Percentiles rank a stretch among this genome's conserved stretches.
These are phyloP conservation scores for Mizuhopecten yessoensis DNA, from an alignment of 1,140 invertebrate species.

Conservation along the genomic window DNA sequence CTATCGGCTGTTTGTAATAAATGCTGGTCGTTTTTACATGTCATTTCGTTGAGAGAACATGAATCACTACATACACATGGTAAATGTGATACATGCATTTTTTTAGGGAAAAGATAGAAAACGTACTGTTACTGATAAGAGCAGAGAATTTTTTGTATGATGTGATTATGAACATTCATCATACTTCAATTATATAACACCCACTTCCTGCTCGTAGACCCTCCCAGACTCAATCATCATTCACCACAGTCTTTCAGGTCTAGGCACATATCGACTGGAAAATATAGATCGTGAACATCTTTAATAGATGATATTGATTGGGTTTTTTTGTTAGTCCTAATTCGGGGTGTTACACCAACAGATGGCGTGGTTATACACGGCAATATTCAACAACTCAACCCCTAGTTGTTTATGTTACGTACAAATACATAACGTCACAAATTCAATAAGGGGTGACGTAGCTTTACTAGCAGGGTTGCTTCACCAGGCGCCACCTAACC, in stretches of 20 bases:
- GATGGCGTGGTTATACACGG: too few relatives aligned
- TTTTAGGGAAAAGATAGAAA: not conserved
- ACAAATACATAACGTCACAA: too few relatives aligned
- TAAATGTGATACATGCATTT: not conserved
- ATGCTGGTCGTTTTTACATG: not conserved
- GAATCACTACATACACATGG: not conserved
- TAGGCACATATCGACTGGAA: too few relatives aligned
- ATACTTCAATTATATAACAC: constrained; percentile 4
- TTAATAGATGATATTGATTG: too few relatives aligned
- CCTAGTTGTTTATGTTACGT: too few relatives aligned
- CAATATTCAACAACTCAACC: too few relatives aligned
- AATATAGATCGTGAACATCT: too few relatives aligned
- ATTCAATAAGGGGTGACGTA: too few relatives aligned
- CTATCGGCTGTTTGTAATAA: not conserved
- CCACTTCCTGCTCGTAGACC: not conserved
- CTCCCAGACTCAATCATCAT: not conserved
- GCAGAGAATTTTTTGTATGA: not conserved
- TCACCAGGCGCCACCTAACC: too few relatives aligned
- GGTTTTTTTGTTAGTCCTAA: too few relatives aligned
- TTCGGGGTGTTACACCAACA: too few relatives aligned
- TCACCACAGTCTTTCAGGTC: not conserved
- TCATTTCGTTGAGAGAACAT: not conserved
- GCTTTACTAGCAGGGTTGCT: too few relatives aligned
- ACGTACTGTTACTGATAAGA: not conserved
- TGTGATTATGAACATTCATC: constrained; percentile 1